Percentiles rank a stretch among this genome's conserved stretches.
phyloP scores from a whole-genome alignment of 2,113 vertebrate genomes.

The Epinephelus lanceolatus region DNA sequence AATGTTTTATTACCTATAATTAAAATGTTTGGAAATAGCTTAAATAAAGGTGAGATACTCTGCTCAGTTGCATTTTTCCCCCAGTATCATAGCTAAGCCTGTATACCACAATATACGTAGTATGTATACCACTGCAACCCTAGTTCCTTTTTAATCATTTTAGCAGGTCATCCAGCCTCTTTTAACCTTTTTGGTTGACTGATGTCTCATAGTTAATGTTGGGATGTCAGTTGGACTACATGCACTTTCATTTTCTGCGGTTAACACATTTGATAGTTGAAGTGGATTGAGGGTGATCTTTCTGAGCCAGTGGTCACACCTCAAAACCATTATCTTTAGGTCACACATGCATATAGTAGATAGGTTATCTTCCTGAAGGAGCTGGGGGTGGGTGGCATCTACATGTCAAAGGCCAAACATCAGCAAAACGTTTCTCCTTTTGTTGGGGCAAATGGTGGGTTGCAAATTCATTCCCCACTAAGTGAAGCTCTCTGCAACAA shows the following conservation, averaged over 20 bases:
- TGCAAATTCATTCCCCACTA: neutral
- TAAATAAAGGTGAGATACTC: too few relatives aligned
- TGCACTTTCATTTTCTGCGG: neutral
- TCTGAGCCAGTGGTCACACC: neutral
- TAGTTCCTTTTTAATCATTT: too few relatives aligned
- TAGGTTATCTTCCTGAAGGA: neutral
- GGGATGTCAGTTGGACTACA: neutral
- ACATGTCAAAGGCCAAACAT: constrained; percentile 20
- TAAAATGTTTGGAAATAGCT: too few relatives aligned
- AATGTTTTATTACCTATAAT: too few relatives aligned
- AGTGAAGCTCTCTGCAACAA: neutral
- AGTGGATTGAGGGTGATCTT: neutral
- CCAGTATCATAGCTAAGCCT: too few relatives aligned
- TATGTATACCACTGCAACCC: too few relatives aligned
- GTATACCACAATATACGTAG: too few relatives aligned
- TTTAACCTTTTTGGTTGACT: neutral
- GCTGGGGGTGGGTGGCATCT: neutral
- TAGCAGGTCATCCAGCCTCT: neutral
- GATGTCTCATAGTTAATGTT: neutral
- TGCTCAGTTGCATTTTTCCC: too few relatives aligned
- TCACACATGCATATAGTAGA: neutral
- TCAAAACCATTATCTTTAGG: neutral
- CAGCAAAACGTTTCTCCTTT: neutral
- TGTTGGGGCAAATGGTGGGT: neutral
- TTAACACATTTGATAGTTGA: too few relatives aligned